Percentiles rank a stretch among this genome's conserved stretches.
Conservation (phyloP, 2,113 vertebrate species). For the Hippocampus abdominalis region DNA sequence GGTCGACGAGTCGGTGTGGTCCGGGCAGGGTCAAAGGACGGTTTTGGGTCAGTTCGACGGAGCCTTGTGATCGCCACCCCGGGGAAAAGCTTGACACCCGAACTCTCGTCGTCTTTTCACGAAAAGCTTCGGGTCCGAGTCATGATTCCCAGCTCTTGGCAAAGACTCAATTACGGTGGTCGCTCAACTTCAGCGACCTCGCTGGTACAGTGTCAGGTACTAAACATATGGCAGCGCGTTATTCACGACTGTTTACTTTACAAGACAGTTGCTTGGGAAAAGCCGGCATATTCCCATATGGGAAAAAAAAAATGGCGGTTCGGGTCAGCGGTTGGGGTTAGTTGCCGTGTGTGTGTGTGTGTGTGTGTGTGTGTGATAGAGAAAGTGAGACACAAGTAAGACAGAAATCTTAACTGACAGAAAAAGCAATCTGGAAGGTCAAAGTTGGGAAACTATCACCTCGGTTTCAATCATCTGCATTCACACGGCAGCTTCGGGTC, state of each 20-base stretch:
- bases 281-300: not conserved
- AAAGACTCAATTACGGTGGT: no score
- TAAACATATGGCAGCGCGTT: not conserved
- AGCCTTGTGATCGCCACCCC: constrained; percentile 11
- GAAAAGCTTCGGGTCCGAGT: no score
- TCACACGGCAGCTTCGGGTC: constrained; percentile 2
- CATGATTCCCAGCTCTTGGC: no score
- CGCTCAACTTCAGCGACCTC: not conserved
- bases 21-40: constrained; percentile 1
- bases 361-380: not conserved
- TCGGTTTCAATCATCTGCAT: constrained; percentile 18
- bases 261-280: not conserved
- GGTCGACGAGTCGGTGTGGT: constrained; percentile 3
- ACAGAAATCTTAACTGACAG: constrained; percentile 24
- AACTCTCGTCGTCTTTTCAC: not conserved
- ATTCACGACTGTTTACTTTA: not conserved
- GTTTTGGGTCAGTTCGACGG: constrained; percentile 1
- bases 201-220: not conserved
- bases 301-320: not conserved
- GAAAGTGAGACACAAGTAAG: not conserved
- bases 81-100: not conserved
- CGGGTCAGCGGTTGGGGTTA: constrained; percentile 1
- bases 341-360: constrained; percentile 7
- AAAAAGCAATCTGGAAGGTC: constrained; percentile 20
- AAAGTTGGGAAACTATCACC: constrained; percentile 17